Percentiles rank a stretch among this genome's conserved stretches.
Evolutionary conservation across 2,113 vertebrate genomes (phyloP).

Genomic region (Halcyon malimbica): DNA sequence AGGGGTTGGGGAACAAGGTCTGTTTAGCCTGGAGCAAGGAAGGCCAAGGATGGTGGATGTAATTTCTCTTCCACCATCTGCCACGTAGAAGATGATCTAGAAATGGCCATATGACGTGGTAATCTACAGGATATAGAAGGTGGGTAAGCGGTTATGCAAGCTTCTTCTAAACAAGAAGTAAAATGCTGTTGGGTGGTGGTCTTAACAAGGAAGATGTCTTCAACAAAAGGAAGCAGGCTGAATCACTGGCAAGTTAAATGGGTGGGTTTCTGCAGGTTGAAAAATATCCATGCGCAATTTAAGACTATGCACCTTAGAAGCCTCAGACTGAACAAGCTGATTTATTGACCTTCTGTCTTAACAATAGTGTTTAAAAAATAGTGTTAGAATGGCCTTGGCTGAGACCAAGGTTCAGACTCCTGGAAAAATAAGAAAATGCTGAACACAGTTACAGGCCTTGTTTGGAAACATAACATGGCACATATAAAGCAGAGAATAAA

Average conservation of each 20-base stretch:
- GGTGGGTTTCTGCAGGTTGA: not conserved
- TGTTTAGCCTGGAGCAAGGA: not conserved
- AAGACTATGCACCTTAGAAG: not conserved
- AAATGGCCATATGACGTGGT: accelerated
- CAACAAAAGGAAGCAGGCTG: not conserved
- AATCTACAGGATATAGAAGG: not conserved
- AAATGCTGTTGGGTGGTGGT: not conserved
- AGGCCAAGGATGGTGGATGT: not conserved
- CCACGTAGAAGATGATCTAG: accelerated
- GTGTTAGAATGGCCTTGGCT: not conserved
- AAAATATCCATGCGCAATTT: not conserved
- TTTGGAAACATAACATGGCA: not conserved
- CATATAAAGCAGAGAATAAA: not conserved
- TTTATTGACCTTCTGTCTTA: not conserved
- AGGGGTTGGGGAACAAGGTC: accelerated
- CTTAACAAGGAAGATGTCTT: not conserved
- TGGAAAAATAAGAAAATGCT: not conserved
- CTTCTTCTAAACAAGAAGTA: not conserved
- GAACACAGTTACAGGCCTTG: not conserved
- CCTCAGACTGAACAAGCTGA: not conserved
- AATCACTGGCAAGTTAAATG: not conserved
- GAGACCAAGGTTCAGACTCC: not conserved
- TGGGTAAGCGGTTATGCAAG: not conserved
- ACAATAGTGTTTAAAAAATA: not conserved
- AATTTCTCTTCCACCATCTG: not conserved